Percentiles rank a stretch among this genome's conserved stretches.
phyloP scores from a whole-genome alignment of 2,797 vertebrate species.

The Enteromius treurensis region DNA sequence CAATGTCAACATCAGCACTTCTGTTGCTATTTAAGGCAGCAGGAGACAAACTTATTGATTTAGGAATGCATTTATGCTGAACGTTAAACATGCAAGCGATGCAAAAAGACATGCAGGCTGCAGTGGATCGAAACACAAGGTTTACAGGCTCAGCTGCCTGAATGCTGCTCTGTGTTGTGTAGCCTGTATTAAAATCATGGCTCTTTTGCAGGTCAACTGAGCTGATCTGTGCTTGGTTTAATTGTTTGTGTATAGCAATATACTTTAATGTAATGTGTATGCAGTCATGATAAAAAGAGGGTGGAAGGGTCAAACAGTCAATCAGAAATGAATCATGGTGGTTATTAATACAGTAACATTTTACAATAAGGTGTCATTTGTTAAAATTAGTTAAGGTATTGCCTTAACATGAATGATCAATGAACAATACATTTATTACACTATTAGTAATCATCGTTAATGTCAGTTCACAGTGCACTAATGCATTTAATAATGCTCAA shows the following conservation, averaged over 20 bases:
- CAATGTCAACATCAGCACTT: conserved; percentile 71
- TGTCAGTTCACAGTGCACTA: too few relatives aligned
- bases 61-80: conserved; percentile 49
- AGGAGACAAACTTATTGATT: conserved; percentile 66
- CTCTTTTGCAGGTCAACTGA: neutral
- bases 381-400: too few relatives aligned
- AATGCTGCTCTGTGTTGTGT: neutral
- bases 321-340: neutral
- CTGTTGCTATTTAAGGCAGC: conserved; percentile 73
- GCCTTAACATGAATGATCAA: too few relatives aligned
- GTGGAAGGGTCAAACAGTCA: neutral
- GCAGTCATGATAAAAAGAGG: neutral
- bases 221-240: neutral
- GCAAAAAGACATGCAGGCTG: conserved; percentile 28
- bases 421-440: too few relatives aligned
- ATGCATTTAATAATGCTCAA: too few relatives aligned
- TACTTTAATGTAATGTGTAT: neutral
- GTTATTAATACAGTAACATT: too few relatives aligned
- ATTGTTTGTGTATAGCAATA: neutral
- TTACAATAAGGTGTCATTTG: too few relatives aligned
- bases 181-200: neutral
- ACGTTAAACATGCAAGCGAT: conserved; percentile 29
- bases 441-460: too few relatives aligned
- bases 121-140: neutral
- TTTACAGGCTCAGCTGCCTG: neutral